Base-by-base conservation (phyloP, 2,113 vertebrate species). In the Xenopus laevis region DNA sequence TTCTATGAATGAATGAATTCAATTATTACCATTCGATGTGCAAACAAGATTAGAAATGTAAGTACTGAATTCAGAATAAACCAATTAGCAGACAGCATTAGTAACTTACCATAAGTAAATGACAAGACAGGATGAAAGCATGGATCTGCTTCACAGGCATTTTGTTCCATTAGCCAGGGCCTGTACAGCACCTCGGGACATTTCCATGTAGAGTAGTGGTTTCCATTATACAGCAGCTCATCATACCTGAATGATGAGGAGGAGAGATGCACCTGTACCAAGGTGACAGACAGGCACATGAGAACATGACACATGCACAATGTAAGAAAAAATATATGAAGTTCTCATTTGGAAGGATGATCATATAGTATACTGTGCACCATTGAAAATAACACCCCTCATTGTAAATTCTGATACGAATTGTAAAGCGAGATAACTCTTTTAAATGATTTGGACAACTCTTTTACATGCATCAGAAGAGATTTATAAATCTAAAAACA, bases 21-120 rank as follows among this genome's bases (percentile, higher is more conserved):
- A 40, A 40, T 40, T 4, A n/a, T n/a, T 55, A 13, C 16, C 15
- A 23, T 11, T 60, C 7, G 2, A 23, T 50, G 10, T 60, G 20
- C 8, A 23, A 23, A 60, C 6, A 21, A 21, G 7, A 18, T 9
- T n/a, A 55, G 4, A n/a, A 16, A 16, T 16, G 1, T 9, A 55
- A n/a, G 53, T 55, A 55, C 17, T n/a, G 53, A 5, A 40, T 40
- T 40, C 33, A 7, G 33, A 13, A 50, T 13, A 50, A 13, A 16
- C 47, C 15, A 55, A 16, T 27, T 27, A 60, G 10, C 18, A 21
- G 21, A 60, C 2, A 27, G 2, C 8, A 23, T 60, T 4, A 21
- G 9, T 8, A 23, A 11, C 85, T 81, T 87, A 96, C 94, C 94
- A 84, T 89, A 91, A 59, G 89, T 88, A 71, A 90, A 80, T 66